Base-by-base conservation (phyloP, 2,113 vertebrate species). In the Hippolais icterina region DNA sequence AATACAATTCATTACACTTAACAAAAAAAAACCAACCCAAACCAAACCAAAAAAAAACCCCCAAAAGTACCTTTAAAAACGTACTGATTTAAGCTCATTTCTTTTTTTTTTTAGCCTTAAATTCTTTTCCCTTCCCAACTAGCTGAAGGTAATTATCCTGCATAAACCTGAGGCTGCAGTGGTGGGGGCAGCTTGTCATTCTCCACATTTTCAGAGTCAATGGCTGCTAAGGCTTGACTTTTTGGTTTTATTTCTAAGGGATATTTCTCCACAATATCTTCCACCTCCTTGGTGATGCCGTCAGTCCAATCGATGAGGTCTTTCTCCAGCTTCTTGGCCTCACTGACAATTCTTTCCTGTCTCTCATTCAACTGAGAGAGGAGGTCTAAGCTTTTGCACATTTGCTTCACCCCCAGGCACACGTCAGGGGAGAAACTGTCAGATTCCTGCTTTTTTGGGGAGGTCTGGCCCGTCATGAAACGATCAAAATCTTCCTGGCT, bases 401-500 rank as follows among this genome's bases (percentile, higher is more conserved):
- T 98, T 71, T 99, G 98, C 52, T 98, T 98, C 57, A 99, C 98
- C 7, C 98, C 98, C 4, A 98, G 97, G 94, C 98, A 99, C 42
- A 97, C 93, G 4, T 97, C 96, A 2, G 98, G 89, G 27, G 98
- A 94, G 98, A 98, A 98, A 27, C 87, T 97, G 56, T 98, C 98
- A 2, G 98, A 82, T 61, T 98, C 98, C 80, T 97, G 98, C 94
- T 98, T 98, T 71, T 98, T 98, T 0, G 99, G 99, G 11, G 99
- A 99, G 1, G 97, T 98, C 90, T 99, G 99, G 87, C 99, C 99
- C 0, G 98, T 99, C 99, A 99, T 99, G 97, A 99, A 99, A 49
- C 98, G 98, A 96, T 99, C 99, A 61, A 99, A 99, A 87, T 99
- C 99, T 87, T 99, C 99, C 29, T 98, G 97, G 94, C 98, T 99